Evolutionary conservation across 1,140 invertebrate species (phyloP), one percentile per base, ranked within the genome.

Genomic region (Drosophila quadrilineata): DNA sequence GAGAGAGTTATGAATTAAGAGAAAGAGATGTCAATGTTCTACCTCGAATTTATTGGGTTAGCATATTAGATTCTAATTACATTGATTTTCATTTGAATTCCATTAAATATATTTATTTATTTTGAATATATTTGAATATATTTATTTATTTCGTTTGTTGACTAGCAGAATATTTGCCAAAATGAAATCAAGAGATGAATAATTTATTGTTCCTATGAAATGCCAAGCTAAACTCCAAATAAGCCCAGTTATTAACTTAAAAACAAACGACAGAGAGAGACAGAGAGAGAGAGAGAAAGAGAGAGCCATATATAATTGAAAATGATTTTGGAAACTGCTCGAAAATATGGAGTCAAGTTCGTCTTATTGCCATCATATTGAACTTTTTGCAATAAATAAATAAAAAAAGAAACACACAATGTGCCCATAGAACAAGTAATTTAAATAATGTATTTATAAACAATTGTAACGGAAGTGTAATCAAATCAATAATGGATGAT

Each of bases 341-440:
- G 6, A 21, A 41, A 8, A 41, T 10, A 17, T 38, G 8, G 24
- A 8, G 40, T 12, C 5, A 26, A 28, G 24, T 49, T 12, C 31
- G 10, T 35, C 29, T 19, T 12, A 17, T n/a, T n/a, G 21, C 21
- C 48, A 49, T 40, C 10, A 14, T 10, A 31, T n/a, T n/a, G n/a
- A 26, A 52, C 63, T 59, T 71, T 73, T 74, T 71, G 77, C 77
- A 80, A 69, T 73, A n/a, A n/a, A n/a, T n/a, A n/a, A n/a, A n/a
- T n/a, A n/a, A n/a, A n/a, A n/a, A n/a, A n/a, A n/a, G n/a, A n/a
- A n/a, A 82, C 68, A 84, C 69, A 85, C 79, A 71, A 79, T 85
- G 79, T 84, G 79, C 79, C 79, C 79, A 85, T 85, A 85, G 79
- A 84, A 79, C 76, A 75, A 82, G 68, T 75, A 71, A 67, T 80